Evolutionary conservation across 2,888 invertebrate species (phyloP).

Genomic region (Diachrysia chrysitis): DNA sequence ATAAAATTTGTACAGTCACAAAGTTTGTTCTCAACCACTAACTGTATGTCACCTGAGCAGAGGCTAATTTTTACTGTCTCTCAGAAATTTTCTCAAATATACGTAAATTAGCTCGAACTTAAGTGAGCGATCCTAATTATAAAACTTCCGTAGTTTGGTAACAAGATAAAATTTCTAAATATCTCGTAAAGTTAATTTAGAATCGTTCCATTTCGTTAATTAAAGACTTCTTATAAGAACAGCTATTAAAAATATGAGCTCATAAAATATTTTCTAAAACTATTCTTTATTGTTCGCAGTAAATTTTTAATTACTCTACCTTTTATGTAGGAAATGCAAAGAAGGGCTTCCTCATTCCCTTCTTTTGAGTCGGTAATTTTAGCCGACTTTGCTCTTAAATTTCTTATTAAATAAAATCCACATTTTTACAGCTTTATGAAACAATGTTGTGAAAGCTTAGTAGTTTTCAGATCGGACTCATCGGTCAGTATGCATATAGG

Average conservation of each 20-base stretch:
- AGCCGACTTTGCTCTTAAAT: no score
- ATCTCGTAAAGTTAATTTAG: constrained; percentile 48
- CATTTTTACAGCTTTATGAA: no score
- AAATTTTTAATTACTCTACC: constrained; percentile 18
- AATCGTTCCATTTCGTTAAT: constrained; percentile 44
- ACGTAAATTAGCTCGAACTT: constrained; percentile 50
- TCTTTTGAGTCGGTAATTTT: not conserved
- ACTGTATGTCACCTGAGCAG: not conserved
- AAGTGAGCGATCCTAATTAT: constrained; percentile 39
- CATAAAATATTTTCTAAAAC: constrained; percentile 25
- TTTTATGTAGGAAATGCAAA: not conserved
- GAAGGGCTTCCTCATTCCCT: not conserved
- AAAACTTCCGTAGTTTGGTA: constrained; percentile 45
- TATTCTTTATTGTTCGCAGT: constrained; percentile 15
- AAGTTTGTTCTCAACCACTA: not conserved
- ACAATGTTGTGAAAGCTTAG: no score
- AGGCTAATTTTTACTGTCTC: constrained; percentile 5
- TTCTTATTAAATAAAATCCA: not conserved
- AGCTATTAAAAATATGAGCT: constrained; percentile 24
- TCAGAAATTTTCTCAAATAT: constrained; percentile 29
- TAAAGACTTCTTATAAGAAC: constrained; percentile 24
- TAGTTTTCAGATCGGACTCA: no score
- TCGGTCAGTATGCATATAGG: no score
- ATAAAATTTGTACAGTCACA: not conserved
- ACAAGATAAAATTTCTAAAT: constrained; percentile 48